Conservation (phyloP, 2,888 invertebrate genomes). For the Magallana nippona region DNA sequence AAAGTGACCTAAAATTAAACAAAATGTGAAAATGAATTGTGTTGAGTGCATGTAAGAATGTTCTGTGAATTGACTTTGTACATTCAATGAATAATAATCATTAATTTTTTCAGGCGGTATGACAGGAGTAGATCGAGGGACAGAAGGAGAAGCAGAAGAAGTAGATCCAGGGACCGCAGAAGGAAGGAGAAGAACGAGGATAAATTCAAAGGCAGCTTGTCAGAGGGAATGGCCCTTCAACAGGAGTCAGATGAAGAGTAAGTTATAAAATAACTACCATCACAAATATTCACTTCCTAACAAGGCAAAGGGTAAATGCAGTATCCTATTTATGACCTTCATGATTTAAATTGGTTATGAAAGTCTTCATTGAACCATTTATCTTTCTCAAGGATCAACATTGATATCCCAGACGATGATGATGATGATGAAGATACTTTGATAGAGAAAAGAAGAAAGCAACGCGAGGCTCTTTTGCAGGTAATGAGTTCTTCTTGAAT, state of each 20-base stretch:
- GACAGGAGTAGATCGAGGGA: slow-evolving; percentile 54
- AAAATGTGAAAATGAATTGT: too few relatives aligned
- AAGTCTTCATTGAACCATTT: too few relatives aligned
- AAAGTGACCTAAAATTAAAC: too few relatives aligned
- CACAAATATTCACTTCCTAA: neutral
- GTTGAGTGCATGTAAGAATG: neutral
- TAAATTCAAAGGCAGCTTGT: slow-evolving; percentile 85
- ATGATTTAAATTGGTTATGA: too few relatives aligned
- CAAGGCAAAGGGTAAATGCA: neutral
- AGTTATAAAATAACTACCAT: slow-evolving; percentile 47
- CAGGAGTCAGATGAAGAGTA: slow-evolving; percentile 81
- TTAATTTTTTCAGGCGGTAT: slow-evolving; percentile 33
- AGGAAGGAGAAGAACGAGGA: slow-evolving; percentile 74
- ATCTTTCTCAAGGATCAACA: slow-evolving; percentile 82
- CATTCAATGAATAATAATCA: neutral
- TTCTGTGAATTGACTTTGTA: neutral
- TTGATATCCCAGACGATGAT: slow-evolving; percentile 88
- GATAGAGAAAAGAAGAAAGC: slow-evolving; percentile 92
- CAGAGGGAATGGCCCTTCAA: slow-evolving; percentile 88
- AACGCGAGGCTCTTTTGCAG: slow-evolving; percentile 90
- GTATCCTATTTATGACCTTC: neutral
- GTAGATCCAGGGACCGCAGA: slow-evolving; percentile 56
- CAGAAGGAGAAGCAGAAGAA: slow-evolving; percentile 50
- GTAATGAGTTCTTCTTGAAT: slow-evolving; percentile 53
- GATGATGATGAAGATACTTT: slow-evolving; percentile 94